phyloP scores from a whole-genome alignment of 1,140 invertebrate genomes.

The Brachionus rotundiformis region DNA sequence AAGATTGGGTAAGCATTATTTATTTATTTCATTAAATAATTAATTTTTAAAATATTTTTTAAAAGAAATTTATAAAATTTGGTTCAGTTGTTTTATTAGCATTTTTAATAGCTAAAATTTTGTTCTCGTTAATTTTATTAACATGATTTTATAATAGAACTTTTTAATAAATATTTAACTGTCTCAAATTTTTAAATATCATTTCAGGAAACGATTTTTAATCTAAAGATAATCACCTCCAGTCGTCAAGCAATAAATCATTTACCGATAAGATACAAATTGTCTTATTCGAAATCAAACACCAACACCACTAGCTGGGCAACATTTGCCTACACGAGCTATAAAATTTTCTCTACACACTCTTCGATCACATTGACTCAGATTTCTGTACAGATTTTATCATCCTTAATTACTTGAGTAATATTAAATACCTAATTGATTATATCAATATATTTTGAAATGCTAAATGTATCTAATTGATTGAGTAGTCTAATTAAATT shows the following conservation, averaged over 20 bases:
- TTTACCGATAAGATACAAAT: constrained; percentile 6
- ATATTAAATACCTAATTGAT: neutral
- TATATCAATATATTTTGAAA: constrained; percentile 9
- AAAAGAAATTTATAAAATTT: neutral
- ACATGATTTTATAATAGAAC: neutral
- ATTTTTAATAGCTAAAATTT: neutral
- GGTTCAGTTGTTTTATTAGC: neutral
- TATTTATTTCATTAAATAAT: neutral
- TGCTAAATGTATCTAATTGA: constrained; percentile 32
- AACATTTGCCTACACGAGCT: neutral
- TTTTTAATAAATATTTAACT: too few relatives aligned
- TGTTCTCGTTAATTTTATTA: neutral
- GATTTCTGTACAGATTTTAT: neutral
- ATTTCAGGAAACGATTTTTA: too few relatives aligned
- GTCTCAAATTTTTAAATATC: too few relatives aligned
- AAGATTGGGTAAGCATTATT: constrained; percentile 1
- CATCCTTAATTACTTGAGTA: constrained; percentile 24
- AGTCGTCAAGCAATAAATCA: constrained; percentile 6
- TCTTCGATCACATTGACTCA: neutral
- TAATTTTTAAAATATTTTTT: neutral
- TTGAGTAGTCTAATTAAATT: neutral
- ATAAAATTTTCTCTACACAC: neutral
- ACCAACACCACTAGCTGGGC: neutral
- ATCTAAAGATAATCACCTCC: neutral
- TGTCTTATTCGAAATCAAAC: constrained; percentile 8